Base-by-base conservation (phyloP, 92 coral and sea anemone species). In the Porites lobata region DNA sequence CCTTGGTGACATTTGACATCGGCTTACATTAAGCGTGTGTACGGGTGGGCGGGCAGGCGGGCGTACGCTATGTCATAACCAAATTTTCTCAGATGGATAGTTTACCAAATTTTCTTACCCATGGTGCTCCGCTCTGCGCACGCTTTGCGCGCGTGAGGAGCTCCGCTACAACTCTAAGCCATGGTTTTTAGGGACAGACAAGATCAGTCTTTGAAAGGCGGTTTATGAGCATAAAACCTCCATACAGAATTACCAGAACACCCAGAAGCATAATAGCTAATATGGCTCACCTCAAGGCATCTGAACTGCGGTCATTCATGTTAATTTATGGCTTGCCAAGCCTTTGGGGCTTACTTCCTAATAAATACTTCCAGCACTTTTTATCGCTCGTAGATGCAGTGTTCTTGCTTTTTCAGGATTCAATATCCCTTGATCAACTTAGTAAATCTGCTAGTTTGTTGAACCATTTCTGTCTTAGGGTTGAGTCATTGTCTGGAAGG, bases 301-400 rank as follows among this genome's bases (percentile, higher is more conserved):
- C 95, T 11, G 98, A 94, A 75, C 87, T 87, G 59, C 57, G 94
- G 18, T 89, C 95, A 59, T 94, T 92, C 59, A 81, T 94, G 11
- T 80, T 94, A 32, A 89, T 92, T 80, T 90, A 94, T 87, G 90
- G 90, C n/a, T 32, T 92, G 77, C 95, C 98, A 0, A 92, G 98
- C 72, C 85, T 94, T 18, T 92, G 91, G 88, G 85, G 85, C 72
- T 78, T 94, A 87, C 57, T 94, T 52, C 94, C 94, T 0, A 92
- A 92, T 52, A 92, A 92, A 62, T 89, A 92, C 77, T 89, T 94
- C 62, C 93, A 92, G 43, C 93, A 92, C 66, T 92, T 89, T 51
- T 10, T 94, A 6, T 75, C 92, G 69, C 79, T 94, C 85, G 94
- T 63, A 63, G 90, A 94, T 81, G 93, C 90, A 53, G 92, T 91